phyloP scores from a whole-genome alignment of 2,797 vertebrate species.

The Cyprinella venusta region DNA sequence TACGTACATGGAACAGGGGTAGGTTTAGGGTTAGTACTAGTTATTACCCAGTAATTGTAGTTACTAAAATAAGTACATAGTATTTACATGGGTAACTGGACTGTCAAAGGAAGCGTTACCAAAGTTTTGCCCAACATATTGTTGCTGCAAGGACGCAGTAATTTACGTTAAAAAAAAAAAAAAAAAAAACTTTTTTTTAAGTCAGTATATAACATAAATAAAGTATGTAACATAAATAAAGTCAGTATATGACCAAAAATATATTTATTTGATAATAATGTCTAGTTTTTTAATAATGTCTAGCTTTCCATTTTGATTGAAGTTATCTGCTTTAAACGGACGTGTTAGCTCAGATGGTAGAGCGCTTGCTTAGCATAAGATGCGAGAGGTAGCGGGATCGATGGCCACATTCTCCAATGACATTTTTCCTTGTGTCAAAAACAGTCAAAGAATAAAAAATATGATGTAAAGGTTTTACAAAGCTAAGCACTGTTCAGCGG shows the following conservation, averaged over 20 bases:
- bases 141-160: not conserved
- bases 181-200: not conserved
- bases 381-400: conserved; percentile 52
- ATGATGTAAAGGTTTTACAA: not conserved
- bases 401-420: conserved; percentile 46
- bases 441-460: not conserved
- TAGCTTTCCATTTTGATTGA: not conserved
- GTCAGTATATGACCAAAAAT: not conserved
- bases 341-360: not conserved
- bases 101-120: too few species aligned
- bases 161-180: not conserved
- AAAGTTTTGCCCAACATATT: not conserved
- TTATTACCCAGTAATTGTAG: too few species aligned
- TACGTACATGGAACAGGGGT: too few species aligned
- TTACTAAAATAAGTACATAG: too few species aligned
- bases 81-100: too few species aligned
- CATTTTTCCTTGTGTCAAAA: not conserved
- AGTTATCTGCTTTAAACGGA: accelerated
- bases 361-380: not conserved
- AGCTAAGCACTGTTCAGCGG: not conserved
- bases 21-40: too few species aligned
- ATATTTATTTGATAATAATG: conserved; percentile 18
- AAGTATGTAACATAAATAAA: not conserved
- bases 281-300: conserved; percentile 21
- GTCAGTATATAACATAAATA: too few species aligned